Percentiles rank a stretch among this genome's conserved stretches.
Evolutionary conservation across 2,888 invertebrate species (phyloP).

Genomic region (Lithophane semibrunnea): DNA sequence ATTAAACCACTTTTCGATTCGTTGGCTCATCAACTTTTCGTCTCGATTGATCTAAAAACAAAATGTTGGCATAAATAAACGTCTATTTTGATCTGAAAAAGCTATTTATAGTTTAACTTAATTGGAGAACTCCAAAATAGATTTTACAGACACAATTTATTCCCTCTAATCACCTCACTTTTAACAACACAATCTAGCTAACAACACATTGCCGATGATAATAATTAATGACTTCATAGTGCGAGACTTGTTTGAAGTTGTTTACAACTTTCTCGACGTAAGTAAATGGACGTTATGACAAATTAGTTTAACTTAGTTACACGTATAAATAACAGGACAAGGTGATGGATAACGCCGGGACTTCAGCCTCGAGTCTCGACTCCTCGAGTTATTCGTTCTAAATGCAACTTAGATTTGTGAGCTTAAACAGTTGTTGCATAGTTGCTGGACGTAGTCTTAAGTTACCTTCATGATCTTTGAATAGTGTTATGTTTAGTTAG

Average conservation of each 20-base stretch:
- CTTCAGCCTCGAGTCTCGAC: slow-evolving; percentile 22
- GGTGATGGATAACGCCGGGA: slow-evolving; percentile 57
- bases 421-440: slow-evolving; percentile 52
- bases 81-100: not conserved
- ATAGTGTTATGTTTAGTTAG: slow-evolving; percentile 1
- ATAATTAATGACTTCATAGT: slow-evolving; percentile 62
- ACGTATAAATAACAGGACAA: slow-evolving; percentile 55
- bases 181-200: slow-evolving; percentile 16
- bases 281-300: slow-evolving; percentile 66
- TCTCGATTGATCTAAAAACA: not conserved
- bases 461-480: slow-evolving; percentile 16
- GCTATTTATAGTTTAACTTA: not conserved
- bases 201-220: slow-evolving; percentile 39
- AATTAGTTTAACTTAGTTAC: slow-evolving; percentile 63
- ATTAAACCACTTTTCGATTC: not conserved
- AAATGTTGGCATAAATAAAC: not conserved
- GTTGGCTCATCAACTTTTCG: not conserved
- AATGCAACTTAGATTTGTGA: slow-evolving; percentile 59
- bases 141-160: slow-evolving; percentile 2
- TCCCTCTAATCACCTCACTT: slow-evolving; percentile 11
- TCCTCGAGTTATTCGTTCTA: slow-evolving; percentile 33
- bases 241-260: slow-evolving; percentile 55
- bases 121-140: not conserved
- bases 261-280: slow-evolving; percentile 60
- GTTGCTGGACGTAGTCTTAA: slow-evolving; percentile 29